Conservation (phyloP, 2,113 vertebrate genomes). For the Gallinago undulata region DNA sequence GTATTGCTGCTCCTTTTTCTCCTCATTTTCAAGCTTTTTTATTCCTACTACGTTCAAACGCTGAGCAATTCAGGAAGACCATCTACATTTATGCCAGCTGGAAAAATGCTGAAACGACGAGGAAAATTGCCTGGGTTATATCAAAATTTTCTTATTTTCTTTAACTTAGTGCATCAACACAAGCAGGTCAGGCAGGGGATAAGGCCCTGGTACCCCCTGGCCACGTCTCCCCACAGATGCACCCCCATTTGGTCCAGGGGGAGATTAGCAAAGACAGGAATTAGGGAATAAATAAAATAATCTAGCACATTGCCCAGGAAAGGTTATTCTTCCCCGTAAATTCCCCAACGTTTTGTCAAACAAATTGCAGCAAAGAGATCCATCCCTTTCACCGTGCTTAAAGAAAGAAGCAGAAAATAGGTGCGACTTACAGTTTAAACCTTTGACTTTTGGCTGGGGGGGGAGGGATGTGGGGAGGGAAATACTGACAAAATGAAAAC, state of each 20-base stretch:
- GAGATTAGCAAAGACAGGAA: not conserved
- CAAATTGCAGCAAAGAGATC: not conserved
- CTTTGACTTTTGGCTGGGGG: not conserved
- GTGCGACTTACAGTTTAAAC: not conserved
- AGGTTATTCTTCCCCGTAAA: not conserved
- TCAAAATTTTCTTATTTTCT: not conserved
- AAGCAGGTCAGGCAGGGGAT: rapidly evolving
- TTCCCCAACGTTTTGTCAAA: not conserved
- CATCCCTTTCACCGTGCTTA: not conserved
- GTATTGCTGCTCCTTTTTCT: not conserved
- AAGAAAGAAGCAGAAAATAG: not conserved
- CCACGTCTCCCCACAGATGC: not conserved
- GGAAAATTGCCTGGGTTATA: not conserved
- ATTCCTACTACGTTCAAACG: not conserved
- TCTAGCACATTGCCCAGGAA: not conserved
- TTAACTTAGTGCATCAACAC: not conserved
- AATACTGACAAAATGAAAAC: not conserved
- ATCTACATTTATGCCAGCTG: not conserved
- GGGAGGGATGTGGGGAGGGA: not conserved
- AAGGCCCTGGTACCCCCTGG: not conserved
- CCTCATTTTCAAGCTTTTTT: not conserved
- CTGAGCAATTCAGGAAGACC: not conserved
- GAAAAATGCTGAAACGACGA: not conserved
- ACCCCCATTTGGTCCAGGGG: not conserved
- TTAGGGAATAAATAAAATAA: not conserved